A percentile compares a stretch with the other conserved stretches of the same genome.
Conservation (phyloP, 1,140 invertebrate species). For the Drosophila rufa region DNA sequence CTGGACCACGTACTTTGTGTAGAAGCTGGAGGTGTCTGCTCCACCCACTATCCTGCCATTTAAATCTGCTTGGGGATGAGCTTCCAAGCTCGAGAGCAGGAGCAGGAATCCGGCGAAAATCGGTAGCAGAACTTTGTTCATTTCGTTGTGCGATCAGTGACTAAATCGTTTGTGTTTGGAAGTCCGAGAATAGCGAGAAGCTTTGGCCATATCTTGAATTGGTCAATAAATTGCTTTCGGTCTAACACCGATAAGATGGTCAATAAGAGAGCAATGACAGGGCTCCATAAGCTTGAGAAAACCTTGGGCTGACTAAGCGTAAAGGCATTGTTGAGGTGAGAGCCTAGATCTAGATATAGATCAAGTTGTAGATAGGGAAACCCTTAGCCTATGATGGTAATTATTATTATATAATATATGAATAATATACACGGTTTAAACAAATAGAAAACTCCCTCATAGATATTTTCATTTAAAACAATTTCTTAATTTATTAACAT, state of each 20-base stretch:
- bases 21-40: slow-evolving; percentile 17
- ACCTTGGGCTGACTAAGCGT: slow-evolving; percentile 13
- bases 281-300: slow-evolving; percentile 24
- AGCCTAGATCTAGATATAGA: too few relatives aligned
- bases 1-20: slow-evolving; percentile 65
- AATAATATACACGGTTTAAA: too few relatives aligned
- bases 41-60: slow-evolving; percentile 68
- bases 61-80: slow-evolving; percentile 17
- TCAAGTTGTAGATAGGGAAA: not conserved
- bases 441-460: too few relatives aligned
- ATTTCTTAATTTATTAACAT: too few relatives aligned
- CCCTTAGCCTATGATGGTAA: too few relatives aligned
- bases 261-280: not conserved
- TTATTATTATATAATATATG: too few relatives aligned
- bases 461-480: too few relatives aligned
- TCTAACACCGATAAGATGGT: slow-evolving; percentile 34
- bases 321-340: not conserved
- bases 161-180: slow-evolving; percentile 43
- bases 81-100: not conserved
- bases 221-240: slow-evolving; percentile 46
- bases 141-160: slow-evolving; percentile 54
- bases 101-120: slow-evolving; percentile 8
- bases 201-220: slow-evolving; percentile 40
- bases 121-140: slow-evolving; percentile 48
- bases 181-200: slow-evolving; percentile 24